Evolutionary conservation across 2,113 vertebrate species (phyloP), one percentile per base, ranked within the genome.

Genomic region (Mola mola): DNA sequence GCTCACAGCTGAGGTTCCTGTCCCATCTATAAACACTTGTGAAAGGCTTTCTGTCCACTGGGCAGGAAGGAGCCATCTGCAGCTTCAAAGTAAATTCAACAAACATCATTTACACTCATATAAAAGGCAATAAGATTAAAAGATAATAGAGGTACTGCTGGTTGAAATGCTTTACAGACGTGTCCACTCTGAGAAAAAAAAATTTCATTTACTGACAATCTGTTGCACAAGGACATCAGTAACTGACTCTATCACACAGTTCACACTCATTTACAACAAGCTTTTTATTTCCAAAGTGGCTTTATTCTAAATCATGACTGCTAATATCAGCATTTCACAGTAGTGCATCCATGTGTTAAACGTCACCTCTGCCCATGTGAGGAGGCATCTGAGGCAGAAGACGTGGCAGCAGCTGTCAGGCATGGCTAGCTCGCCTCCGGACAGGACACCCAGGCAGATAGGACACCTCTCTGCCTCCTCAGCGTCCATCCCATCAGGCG

Each of bases 291-390:
- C n/a, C n/a, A n/a, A n/a, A n/a, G n/a, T n/a, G n/a, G n/a, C n/a
- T n/a, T n/a, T n/a, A n/a, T n/a, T n/a, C 26, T 5, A 28, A 28
- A 28, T 28, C 26, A 28, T 8, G 4, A 28, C 26, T 28, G 26
- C 26, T 5, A 8, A 28, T 4, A 28, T 28, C n/a, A n/a, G n/a
- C n/a, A n/a, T n/a, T 28, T 28, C 26, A 28, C 26, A 28, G 12
- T 10, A 21, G 22, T 42, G 11, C 5, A 24, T n/a, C 8, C 13
- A n/a, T 2, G 43, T 2, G 29, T 5, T n/a, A 43, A 75, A 19
- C 67, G 83, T 94, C 89, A 98, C 97, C 94, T 99, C 94, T 69
- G 96, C 95, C 97, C 96, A 98, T 15, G 94, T 96, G 71, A 99
- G 91, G 81, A 99, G 95, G 74, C 96, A 99, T 75, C 90, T 72